These are phyloP conservation scores for Eupeodes latifasciatus DNA, from an alignment of 2,888 invertebrate species.

Conservation along the genomic window DNA sequence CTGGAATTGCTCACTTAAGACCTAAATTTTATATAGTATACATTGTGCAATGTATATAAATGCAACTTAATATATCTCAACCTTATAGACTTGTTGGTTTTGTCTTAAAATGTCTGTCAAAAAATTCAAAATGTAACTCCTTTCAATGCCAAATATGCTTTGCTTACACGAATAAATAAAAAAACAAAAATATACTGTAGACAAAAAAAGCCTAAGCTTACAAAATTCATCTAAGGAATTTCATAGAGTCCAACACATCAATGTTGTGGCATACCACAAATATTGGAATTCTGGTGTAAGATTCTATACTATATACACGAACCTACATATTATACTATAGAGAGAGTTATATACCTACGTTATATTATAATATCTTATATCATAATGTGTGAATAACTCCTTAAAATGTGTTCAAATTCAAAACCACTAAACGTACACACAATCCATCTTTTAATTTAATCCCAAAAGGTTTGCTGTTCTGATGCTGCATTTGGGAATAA, in stretches of 20 bases:
- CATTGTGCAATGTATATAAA: too few relatives aligned
- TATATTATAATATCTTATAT: not conserved
- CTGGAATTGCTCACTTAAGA: too few relatives aligned
- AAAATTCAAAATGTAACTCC: not conserved
- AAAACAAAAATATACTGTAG: not conserved
- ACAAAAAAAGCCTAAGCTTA: not conserved
- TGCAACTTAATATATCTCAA: not conserved
- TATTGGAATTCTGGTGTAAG: conserved; percentile 13
- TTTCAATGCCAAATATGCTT: not conserved
- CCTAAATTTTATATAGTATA: too few relatives aligned
- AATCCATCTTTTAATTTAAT: conserved; percentile 54
- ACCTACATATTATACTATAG: not conserved
- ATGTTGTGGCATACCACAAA: conserved; percentile 61
- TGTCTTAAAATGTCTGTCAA: not conserved
- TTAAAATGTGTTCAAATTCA: conserved; percentile 44
- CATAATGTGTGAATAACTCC: conserved; percentile 55
- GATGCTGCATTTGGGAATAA: not conserved
- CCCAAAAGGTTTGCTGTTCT: conserved; percentile 11
- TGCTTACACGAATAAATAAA: not conserved
- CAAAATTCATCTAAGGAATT: conserved; percentile 15
- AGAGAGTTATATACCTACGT: not conserved
- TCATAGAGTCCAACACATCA: conserved; percentile 45
- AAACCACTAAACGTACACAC: conserved; percentile 58
- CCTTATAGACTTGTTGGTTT: not conserved
- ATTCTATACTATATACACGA: not conserved